Evolutionary conservation across 2,888 invertebrate genomes (phyloP), one percentile per base, ranked within the genome.

Genomic region (Ectobius pallidus): DNA sequence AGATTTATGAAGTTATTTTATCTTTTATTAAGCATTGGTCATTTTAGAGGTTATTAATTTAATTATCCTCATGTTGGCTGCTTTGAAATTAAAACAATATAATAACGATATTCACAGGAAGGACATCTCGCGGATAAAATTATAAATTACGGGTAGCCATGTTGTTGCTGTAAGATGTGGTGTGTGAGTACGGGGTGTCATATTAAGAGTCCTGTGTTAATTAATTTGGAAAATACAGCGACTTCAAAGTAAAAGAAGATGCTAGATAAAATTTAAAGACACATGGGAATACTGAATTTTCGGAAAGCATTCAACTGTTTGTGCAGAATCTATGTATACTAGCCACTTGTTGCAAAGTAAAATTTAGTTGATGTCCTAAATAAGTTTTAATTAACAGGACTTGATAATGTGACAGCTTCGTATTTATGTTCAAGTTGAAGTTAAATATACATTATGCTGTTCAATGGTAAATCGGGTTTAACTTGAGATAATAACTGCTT

Each of bases 321-420:
- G 30, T 58, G 27, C 3, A 4, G 27, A 27, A 27, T 11, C 27
- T 27, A n/a, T 65, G 44, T 46, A 65, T 44, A 65, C 27, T 42
- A 46, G 22, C 61, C 70, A 70, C 61, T 70, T 70, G 44, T 70
- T 70, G 70, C 30, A 42, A 69, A 58, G 42, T 42, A 25, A 42
- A 18, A 58, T 58, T 27, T 39, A 25, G 6, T n/a, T 16, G 27
- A 20, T 52, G 22, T 3, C 18, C 11, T 16, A 32, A 49, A 68
- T 68, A 27, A 7, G n/a, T 6, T 65, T 9, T 4, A 25, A 65
- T 27, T 65, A 20, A n/a, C 27, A 65, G 6, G 30, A 30, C 18
- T 65, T 27, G n/a, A 46, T 46, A 27, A 65, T 65, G 65, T 65
- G 65, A 65, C 30, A 27, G 14, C 39, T 7, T 27, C 4, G 16